Base-by-base conservation (phyloP, 2,797 vertebrate species). In the Alcedo quadribrachys region DNA sequence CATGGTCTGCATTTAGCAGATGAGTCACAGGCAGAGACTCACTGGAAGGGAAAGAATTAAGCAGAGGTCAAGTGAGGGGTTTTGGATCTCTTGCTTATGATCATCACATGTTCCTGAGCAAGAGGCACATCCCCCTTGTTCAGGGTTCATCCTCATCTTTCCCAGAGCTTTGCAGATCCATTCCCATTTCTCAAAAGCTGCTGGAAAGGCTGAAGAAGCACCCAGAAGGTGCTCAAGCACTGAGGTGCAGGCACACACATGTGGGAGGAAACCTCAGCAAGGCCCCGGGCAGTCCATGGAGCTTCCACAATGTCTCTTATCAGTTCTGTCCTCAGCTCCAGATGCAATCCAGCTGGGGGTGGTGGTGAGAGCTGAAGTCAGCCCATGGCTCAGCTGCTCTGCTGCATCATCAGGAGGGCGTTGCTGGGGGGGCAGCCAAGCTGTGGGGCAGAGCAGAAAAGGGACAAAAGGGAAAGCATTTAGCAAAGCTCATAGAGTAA, bases 11-110 rank as follows among this genome's bases (percentile, higher is more conserved):
- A 69, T 94, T 94, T 94, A 93, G 93, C 78, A 65, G 87, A 95
- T 96, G 95, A 96, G 84, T 92, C 94, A 96, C 76, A 85, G 66
- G 81, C 87, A 90, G 92, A 51, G 77, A 90, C 85, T 95, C 89
- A 83, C 25, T 92, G 74, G 57, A 91, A 94, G 37, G 54, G 54
- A 85, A 92, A 87, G 62, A 95, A 93, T 81, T 37, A 16, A 11
- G 58, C 28, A 88, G 83, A 95, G 89, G 89, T 87, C 91, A 79
- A 48, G 58, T 20, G 40, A 92, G 78, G 60, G 65, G 67, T 30
- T 93, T 89, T 73, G 67, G n/a, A 66, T 76, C 82, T 81, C 87
- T 69, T 50, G 67, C 51, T 95, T 81, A 55, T 9, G 27, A 80
- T 58, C 48, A 87, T 19, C 87, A 35, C 45, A 40, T 62, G 21